phyloP scores from a whole-genome alignment of 1,140 invertebrate species.

The Lysiphlebus fabarum region DNA sequence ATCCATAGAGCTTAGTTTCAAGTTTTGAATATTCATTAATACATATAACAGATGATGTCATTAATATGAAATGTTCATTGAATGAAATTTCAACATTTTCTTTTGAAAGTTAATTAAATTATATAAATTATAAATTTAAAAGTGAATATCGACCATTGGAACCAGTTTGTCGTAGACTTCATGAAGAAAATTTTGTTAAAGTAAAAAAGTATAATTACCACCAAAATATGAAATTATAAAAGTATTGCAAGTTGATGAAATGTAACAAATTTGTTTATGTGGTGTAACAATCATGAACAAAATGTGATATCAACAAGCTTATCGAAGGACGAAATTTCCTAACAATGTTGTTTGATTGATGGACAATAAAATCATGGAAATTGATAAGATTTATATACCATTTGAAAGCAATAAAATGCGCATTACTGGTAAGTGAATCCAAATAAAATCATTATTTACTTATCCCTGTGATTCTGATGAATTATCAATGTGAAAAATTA shows the following conservation, averaged over 20 bases:
- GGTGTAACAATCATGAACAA: not conserved
- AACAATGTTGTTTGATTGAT: conserved; percentile 5
- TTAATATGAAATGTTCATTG: not conserved
- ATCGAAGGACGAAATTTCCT: not conserved
- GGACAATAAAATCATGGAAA: not conserved
- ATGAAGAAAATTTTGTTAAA: not conserved
- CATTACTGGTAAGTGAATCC: not conserved
- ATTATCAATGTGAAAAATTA: not conserved
- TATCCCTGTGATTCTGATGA: conserved; percentile 12
- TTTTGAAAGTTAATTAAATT: not conserved
- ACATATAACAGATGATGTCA: not conserved
- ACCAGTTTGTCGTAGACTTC: conserved; percentile 3
- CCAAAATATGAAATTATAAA: not conserved
- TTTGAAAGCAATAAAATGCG: not conserved
- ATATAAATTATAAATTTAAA: not conserved
- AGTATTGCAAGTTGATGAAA: not conserved
- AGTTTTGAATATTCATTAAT: not conserved
- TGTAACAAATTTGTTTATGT: too few relatives aligned
- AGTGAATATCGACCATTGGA: not conserved
- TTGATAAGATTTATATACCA: conserved; percentile 3
- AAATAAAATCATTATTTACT: conserved; percentile 3
- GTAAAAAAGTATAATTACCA: conserved; percentile 2
- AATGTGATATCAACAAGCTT: not conserved
- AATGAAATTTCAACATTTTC: not conserved
- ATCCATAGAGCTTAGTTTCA: not conserved